Evolutionary conservation across 2,888 invertebrate genomes (phyloP).

Genomic region (Napeogenes inachia): DNA sequence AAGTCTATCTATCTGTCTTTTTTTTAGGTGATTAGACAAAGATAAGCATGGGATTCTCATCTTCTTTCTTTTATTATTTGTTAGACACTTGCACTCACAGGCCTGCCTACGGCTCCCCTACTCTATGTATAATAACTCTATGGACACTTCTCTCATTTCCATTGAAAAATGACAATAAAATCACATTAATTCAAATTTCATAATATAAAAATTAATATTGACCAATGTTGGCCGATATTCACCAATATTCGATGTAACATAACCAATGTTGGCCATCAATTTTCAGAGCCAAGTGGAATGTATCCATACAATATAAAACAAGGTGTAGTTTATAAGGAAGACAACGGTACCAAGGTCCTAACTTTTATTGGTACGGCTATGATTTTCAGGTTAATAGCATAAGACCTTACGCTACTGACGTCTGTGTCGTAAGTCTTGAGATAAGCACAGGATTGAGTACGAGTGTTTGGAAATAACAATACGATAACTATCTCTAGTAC

Average conservation of each 20-base stretch:
- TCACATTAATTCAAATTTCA: not conserved
- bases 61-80: too few species aligned
- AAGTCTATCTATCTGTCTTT: too few species aligned
- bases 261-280: not conserved
- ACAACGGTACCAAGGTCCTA: conserved; percentile 25
- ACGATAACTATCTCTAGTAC: not conserved
- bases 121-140: too few species aligned
- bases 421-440: conserved; percentile 2
- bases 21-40: too few species aligned
- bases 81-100: too few species aligned
- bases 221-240: too few species aligned
- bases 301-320: conserved; percentile 6
- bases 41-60: too few species aligned
- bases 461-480: not conserved
- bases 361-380: conserved; percentile 27
- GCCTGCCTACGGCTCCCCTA: too few species aligned
- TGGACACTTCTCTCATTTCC: too few species aligned
- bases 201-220: too few species aligned
- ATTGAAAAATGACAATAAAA: not conserved
- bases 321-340: conserved; percentile 10
- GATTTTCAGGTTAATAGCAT: conserved; percentile 27
- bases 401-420: conserved; percentile 16
- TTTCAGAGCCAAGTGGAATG: conserved; percentile 9
- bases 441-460: conserved; percentile 10
- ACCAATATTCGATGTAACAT: too few species aligned